Base-by-base conservation (phyloP, 2,113 vertebrate genomes). In the Regulus satrapa region DNA sequence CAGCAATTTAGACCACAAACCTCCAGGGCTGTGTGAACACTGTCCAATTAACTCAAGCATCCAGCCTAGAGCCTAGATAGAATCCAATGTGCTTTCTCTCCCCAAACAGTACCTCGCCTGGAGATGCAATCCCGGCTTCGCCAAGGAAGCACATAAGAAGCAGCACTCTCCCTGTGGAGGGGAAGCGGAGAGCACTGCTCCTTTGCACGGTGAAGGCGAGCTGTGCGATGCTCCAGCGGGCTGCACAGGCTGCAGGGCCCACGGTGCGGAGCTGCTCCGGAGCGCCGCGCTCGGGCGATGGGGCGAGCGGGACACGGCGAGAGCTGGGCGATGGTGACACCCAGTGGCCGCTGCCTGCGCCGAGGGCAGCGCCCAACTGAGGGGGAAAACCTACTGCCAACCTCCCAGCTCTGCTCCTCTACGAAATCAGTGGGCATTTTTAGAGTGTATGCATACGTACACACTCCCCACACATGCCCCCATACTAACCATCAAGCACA, bases 321-420 rank as follows among this genome's bases (percentile, higher is more conserved):
- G 41, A 79, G 94, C 93, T 97, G 88, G 88, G 75, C 75, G 94
- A 97, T 61, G 80, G 41, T 95, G 96, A 69, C 95, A 96, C 92
- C 95, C 93, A 92, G 94, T 24, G 95, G 92, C 49, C 71, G 16
- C 18, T 38, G 52, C 32, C 29, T 23, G 55, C 31, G 64, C 52
- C 9, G 0, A 91, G 72, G 52, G 54, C 43, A 43, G 21, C 15
- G 29, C 41, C 64, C 62, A 41, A 1, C 32, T 5, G 34, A 36
- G 36, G 32, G 32, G 21, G 8, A 73, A 67, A 36, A 28, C 13
- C 7, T 1, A 7, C 46, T 43, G 54, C 38, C 24, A 31, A 29
- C 12, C 49, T 32, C 51, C 56, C n/a, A 40, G 11, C 10, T 24
- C 18, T 0, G 9, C 54, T 20, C 9, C 25, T 66, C 38, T 7